Evolutionary conservation across 2,888 invertebrate genomes (phyloP).

Genomic region (Caradrina kadenii): DNA sequence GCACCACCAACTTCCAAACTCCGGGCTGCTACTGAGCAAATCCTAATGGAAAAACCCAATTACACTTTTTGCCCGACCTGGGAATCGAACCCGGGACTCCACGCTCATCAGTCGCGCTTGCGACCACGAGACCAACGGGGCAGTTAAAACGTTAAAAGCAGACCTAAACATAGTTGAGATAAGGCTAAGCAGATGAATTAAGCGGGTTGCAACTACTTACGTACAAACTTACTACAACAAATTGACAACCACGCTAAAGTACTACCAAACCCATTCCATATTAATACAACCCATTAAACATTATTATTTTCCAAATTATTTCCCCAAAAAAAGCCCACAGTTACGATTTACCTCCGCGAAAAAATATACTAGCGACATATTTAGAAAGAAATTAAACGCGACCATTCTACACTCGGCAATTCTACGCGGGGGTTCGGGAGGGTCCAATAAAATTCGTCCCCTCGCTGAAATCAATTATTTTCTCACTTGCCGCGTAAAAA

Average conservation of each 20-base stretch:
- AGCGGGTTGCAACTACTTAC: no score
- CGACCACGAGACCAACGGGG: no score
- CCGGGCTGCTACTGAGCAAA: no score
- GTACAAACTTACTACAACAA: not conserved
- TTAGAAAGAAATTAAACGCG: conserved; percentile 60
- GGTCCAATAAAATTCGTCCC: conserved; percentile 65
- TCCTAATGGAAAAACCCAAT: no score
- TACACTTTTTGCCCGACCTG: no score
- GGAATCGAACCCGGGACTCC: no score
- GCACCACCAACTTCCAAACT: no score
- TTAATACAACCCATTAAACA: not conserved
- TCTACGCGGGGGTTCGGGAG: conserved; percentile 27
- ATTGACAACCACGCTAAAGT: not conserved
- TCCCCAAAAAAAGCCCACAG: conserved; percentile 18
- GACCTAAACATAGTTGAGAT: no score
- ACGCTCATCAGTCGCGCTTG: no score
- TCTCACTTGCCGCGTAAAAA: conserved; percentile 84
- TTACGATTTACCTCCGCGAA: conserved; percentile 27
- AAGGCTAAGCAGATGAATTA: no score
- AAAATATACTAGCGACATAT: conserved; percentile 57
- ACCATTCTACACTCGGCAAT: conserved; percentile 35
- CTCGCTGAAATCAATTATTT: conserved; percentile 83
- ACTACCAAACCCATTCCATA: not conserved
- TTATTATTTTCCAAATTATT: not conserved
- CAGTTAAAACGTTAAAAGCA: no score